Evolutionary conservation across 2,888 invertebrate species (phyloP).

Genomic region (Eristalis pertinax): DNA sequence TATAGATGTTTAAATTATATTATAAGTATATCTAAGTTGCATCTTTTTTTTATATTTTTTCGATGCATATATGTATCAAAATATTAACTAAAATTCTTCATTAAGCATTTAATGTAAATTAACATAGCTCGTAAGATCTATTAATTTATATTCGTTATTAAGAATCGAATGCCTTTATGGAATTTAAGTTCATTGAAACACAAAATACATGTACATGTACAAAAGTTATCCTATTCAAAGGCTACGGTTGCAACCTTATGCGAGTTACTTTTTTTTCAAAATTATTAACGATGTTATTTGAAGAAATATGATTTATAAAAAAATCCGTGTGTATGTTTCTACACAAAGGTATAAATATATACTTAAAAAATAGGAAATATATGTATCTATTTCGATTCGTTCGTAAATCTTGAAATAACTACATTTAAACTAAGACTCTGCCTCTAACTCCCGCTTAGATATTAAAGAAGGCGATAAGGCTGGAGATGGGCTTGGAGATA

Average conservation of each 20-base stretch:
- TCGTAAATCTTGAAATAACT: not conserved
- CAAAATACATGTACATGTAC: too few relatives aligned
- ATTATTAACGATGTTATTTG: not conserved
- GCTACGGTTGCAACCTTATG: not conserved
- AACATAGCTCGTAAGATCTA: not conserved
- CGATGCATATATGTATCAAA: not conserved
- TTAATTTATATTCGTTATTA: too few relatives aligned
- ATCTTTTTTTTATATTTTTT: not conserved
- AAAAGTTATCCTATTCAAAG: not conserved
- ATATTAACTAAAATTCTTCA: not conserved
- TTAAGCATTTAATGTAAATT: not conserved
- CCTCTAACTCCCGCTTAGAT: conserved; percentile 1
- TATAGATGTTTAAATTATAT: not conserved
- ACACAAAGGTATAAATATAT: not conserved
- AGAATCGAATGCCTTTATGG: not conserved
- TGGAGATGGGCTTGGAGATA: conserved; percentile 13
- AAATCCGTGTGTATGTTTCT: not conserved
- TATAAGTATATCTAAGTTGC: not conserved
- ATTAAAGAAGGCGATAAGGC: conserved; percentile 13
- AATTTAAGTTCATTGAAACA: too few relatives aligned
- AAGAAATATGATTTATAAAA: not conserved
- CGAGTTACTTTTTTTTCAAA: too few relatives aligned
- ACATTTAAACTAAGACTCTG: not conserved
- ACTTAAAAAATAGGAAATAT: not conserved
- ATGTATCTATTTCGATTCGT: not conserved